Evolutionary conservation across 1,140 invertebrate genomes (phyloP).

Genomic region (Ruditapes philippinarum): DNA sequence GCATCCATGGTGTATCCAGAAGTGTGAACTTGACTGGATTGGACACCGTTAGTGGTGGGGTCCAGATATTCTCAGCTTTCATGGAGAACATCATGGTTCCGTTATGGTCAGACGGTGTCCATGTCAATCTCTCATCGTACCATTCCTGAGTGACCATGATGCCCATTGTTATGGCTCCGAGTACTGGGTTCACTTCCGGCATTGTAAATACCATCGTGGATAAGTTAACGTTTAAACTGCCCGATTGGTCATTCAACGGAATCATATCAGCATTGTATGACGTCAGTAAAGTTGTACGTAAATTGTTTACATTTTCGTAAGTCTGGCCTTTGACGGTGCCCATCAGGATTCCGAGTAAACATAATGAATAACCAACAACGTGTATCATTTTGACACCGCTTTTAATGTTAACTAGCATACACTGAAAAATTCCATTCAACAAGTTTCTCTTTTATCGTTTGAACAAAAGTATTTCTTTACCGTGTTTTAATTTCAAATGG

Average conservation of each 20-base stretch:
- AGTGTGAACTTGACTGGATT: neutral
- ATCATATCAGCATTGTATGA: neutral
- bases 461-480: too few relatives aligned
- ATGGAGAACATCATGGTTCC: neutral
- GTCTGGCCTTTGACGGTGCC: neutral
- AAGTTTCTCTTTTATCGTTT: too few relatives aligned
- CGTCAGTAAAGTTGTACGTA: neutral
- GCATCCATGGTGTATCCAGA: neutral
- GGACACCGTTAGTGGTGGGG: neutral
- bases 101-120: conserved; percentile 5
- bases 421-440: too few relatives aligned
- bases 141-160: neutral
- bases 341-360: neutral
- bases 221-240: neutral
- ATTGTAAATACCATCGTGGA: neutral
- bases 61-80: neutral
- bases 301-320: neutral
- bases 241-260: neutral
- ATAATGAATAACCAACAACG: too few relatives aligned
- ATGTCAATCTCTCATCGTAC: conserved; percentile 7
- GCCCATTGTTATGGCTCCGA: neutral
- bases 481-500: too few relatives aligned
- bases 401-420: too few relatives aligned
- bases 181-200: neutral
- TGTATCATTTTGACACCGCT: too few relatives aligned